These are phyloP conservation scores for Urechis unicinctus DNA, from an alignment of 2,888 invertebrate genomes.

Conservation along the genomic window DNA sequence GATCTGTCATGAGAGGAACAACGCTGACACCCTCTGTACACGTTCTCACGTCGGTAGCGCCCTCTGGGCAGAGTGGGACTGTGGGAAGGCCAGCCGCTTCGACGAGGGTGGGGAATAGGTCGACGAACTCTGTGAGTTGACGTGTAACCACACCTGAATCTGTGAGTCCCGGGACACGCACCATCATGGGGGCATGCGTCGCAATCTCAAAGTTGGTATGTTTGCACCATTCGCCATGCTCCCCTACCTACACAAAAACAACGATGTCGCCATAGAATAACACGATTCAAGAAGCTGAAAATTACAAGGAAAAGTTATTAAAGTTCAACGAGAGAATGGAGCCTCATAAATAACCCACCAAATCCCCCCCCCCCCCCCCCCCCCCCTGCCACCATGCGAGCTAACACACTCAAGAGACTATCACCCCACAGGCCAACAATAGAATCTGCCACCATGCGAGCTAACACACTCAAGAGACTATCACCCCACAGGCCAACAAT, in stretches of 20 bases:
- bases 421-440: too few relatives aligned
- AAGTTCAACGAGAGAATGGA: too few relatives aligned
- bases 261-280: too few relatives aligned
- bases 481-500: too few relatives aligned
- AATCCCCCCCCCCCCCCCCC: too few relatives aligned
- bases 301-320: too few relatives aligned
- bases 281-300: too few relatives aligned
- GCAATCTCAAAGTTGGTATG: constrained; percentile 29
- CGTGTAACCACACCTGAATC: constrained; percentile 23
- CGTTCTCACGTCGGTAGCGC: constrained; percentile 5
- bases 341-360: too few relatives aligned
- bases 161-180: constrained; percentile 28
- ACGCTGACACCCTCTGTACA: constrained; percentile 18
- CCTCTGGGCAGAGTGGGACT: constrained; percentile 12
- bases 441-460: too few relatives aligned
- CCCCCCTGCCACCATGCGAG: too few relatives aligned
- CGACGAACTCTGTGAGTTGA: constrained; percentile 27
- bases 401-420: too few relatives aligned
- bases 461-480: too few relatives aligned
- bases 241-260: constrained; percentile 15
- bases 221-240: constrained; percentile 24
- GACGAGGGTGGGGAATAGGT: constrained; percentile 29
- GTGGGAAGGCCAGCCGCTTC: constrained; percentile 25
- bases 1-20: constrained; percentile 9
- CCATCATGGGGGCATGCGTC: constrained; percentile 29